Evolutionary conservation across 1,140 invertebrate species (phyloP).

Genomic region (Drosophila grimshawi): DNA sequence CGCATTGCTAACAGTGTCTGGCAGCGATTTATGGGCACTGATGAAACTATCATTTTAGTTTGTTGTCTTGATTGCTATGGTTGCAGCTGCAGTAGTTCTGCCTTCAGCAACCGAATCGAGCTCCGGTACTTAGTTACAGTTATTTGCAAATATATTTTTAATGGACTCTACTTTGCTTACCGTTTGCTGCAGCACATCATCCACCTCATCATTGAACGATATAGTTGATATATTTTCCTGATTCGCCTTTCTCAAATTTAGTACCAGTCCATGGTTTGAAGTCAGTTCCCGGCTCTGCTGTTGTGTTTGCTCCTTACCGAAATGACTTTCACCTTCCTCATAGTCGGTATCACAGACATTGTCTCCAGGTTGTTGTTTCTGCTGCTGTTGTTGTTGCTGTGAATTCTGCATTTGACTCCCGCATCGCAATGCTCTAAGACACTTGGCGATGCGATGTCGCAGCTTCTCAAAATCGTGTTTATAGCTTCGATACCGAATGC

Average conservation of each 20-base stretch:
- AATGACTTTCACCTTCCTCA: background rate
- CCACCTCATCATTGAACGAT: slow-evolving; percentile 44
- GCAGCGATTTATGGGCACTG: slow-evolving; percentile 3
- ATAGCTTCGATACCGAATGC: slow-evolving; percentile 92
- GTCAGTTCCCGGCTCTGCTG: background rate
- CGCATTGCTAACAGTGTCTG: slow-evolving; percentile 57
- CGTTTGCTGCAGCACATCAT: background rate
- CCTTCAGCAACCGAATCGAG: slow-evolving; percentile 86
- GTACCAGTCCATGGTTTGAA: background rate
- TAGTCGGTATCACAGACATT: background rate
- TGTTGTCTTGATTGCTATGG: background rate
- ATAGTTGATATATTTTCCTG: slow-evolving; percentile 51
- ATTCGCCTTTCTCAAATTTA: slow-evolving; percentile 41
- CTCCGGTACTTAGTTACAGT: slow-evolving; percentile 87
- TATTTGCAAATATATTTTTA: slow-evolving; percentile 74
- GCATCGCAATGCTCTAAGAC: slow-evolving; percentile 91
- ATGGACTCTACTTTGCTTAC: slow-evolving; percentile 35
- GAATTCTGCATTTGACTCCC: slow-evolving; percentile 81
- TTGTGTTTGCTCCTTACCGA: background rate
- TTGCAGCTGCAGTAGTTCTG: no score
- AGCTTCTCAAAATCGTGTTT: slow-evolving; percentile 93
- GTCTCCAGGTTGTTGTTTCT: background rate
- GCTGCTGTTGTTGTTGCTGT: background rate
- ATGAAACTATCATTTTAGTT: no score
- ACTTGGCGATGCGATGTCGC: slow-evolving; percentile 91